Evolutionary conservation across 2,888 invertebrate species (phyloP).

Genomic region (Glyphotaelius pellucidus): DNA sequence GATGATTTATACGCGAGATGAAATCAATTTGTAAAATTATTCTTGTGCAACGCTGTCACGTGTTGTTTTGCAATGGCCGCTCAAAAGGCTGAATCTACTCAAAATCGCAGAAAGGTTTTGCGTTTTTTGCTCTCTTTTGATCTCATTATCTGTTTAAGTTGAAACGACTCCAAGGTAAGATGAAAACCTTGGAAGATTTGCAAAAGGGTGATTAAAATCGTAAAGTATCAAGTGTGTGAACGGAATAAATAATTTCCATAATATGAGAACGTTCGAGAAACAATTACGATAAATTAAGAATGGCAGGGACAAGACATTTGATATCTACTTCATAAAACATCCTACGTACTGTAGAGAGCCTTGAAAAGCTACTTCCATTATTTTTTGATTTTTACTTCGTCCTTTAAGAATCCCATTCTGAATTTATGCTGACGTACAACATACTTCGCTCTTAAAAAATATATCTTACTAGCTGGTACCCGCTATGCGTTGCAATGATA

Average conservation of each 20-base stretch:
- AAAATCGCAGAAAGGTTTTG: not conserved
- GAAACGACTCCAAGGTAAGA: not conserved
- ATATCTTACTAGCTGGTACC: no score
- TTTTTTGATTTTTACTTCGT: no score
- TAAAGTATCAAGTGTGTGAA: not conserved
- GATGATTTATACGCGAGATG: slow-evolving; percentile 23
- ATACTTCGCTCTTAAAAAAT: no score
- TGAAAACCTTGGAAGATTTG: not conserved
- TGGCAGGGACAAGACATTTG: not conserved
- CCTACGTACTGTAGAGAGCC: no score
- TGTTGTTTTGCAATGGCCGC: not conserved
- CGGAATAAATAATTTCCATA: not conserved
- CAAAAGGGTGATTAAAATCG: not conserved
- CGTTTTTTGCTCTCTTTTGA: not conserved
- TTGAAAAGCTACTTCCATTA: no score
- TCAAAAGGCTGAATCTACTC: not conserved
- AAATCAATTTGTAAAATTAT: slow-evolving; percentile 12
- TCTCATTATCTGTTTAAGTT: not conserved
- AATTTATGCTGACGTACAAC: no score
- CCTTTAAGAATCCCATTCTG: no score
- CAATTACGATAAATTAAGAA: not conserved
- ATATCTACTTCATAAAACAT: not conserved
- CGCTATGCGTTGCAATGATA: no score
- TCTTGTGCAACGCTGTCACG: not conserved
- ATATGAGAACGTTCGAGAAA: not conserved